Conservation (phyloP, 64 coral and sea anemone genomes). For the Montipora cactus region DNA sequence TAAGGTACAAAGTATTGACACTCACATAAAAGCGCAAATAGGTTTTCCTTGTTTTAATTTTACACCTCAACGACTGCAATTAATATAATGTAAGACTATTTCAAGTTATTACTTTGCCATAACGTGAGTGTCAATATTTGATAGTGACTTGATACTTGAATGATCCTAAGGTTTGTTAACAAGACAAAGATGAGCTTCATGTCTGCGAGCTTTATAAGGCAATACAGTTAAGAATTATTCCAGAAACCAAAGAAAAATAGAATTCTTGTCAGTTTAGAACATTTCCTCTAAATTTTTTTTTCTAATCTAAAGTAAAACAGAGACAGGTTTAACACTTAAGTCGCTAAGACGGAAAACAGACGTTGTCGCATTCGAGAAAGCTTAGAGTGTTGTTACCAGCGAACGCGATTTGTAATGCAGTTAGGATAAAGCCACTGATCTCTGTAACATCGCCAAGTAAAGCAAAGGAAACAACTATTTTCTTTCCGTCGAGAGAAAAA, state of each 20-base stretch:
- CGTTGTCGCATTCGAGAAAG: not conserved
- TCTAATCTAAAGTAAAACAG: not conserved
- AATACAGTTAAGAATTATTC: not conserved
- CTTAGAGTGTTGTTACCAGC: not conserved
- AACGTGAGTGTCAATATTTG: too few species aligned
- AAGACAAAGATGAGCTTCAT: not conserved
- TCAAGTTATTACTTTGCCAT: too few species aligned
- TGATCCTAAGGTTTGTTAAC: not conserved
- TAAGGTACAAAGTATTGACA: too few species aligned
- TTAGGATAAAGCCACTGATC: not conserved
- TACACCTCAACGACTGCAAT: too few species aligned
- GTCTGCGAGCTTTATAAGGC: not conserved
- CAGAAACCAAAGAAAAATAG: not conserved
- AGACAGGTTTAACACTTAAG: not conserved
- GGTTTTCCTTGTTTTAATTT: too few species aligned
- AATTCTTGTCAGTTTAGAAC: not conserved
- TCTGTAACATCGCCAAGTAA: constrained; percentile 14
- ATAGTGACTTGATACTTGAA: too few species aligned
- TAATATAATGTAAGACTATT: too few species aligned
- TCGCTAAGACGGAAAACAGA: not conserved
- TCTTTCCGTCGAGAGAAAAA: constrained; percentile 13
- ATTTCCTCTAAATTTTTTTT: not conserved
- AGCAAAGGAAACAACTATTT: not conserved
- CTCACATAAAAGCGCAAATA: too few species aligned
- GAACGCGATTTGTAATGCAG: not conserved